Conservation (phyloP, 2,797 vertebrate species). For the Syngnathus acus region DNA sequence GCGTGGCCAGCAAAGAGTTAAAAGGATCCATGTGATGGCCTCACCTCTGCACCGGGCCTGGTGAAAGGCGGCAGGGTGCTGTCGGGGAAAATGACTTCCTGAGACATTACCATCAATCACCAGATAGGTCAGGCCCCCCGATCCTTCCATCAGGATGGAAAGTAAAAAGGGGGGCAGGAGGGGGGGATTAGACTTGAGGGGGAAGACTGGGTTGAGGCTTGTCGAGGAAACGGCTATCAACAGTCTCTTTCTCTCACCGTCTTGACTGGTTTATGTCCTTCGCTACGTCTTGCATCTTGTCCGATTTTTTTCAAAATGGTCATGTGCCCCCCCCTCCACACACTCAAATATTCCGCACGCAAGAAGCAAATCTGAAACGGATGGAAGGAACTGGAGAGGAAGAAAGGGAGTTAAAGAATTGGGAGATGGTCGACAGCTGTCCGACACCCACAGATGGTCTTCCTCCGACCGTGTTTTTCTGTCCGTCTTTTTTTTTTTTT, state of each 20-base stretch:
- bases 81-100: conserved; percentile 77
- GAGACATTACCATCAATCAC: conserved; percentile 78
- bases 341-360: conserved; percentile 79
- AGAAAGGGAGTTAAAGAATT: conserved; percentile 50
- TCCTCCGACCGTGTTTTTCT: conserved; percentile 38
- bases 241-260: conserved; percentile 47
- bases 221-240: conserved; percentile 52
- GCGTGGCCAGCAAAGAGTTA: conserved; percentile 62
- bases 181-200: conserved; percentile 50
- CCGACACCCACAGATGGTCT: conserved; percentile 62
- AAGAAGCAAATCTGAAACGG: conserved; percentile 54
- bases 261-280: conserved; percentile 54
- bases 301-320: conserved; percentile 54
- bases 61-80: conserved; percentile 68
- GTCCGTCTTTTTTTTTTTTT: conserved; percentile 37
- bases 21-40: conserved; percentile 64
- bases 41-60: conserved; percentile 69
- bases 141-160: conserved; percentile 53
- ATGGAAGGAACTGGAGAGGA: conserved; percentile 48
- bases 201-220: conserved; percentile 42
- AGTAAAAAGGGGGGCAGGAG: conserved; percentile 21
- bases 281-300: conserved; percentile 41
- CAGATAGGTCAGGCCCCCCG: conserved; percentile 61
- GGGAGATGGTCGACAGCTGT: conserved; percentile 61
- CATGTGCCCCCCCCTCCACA: conserved; percentile 67